phyloP scores from a whole-genome alignment of 2,888 invertebrate species.

The Plagiodera versicolora region DNA sequence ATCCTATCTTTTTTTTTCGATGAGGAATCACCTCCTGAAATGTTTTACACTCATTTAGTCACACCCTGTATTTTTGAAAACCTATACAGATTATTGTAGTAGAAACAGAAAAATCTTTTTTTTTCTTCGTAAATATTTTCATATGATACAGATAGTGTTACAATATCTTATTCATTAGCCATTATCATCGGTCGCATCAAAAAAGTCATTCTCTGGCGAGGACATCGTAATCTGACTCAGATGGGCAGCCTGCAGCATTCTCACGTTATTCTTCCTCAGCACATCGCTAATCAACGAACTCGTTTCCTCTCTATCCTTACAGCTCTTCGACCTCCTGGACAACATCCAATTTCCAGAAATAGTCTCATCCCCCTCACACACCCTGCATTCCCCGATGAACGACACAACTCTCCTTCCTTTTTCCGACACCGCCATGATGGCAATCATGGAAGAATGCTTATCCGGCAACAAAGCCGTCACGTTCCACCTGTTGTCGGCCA shows the following conservation, averaged over 20 bases:
- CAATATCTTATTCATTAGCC: too few species aligned
- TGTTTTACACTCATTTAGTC: too few species aligned
- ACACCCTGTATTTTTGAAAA: too few species aligned
- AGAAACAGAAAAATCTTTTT: too few species aligned
- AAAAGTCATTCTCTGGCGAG: not conserved
- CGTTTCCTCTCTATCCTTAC: constrained; percentile 45
- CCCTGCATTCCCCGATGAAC: constrained; percentile 48
- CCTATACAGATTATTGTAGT: too few species aligned
- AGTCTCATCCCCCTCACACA: constrained; percentile 45
- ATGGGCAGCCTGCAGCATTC: constrained; percentile 31
- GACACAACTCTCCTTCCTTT: constrained; percentile 41
- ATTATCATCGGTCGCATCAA: too few species aligned
- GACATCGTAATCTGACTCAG: constrained; percentile 15
- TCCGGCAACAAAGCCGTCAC: constrained; percentile 42
- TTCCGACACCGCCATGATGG: constrained; percentile 39
- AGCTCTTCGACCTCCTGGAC: constrained; percentile 43
- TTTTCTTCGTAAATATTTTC: too few species aligned
- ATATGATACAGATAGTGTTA: too few species aligned
- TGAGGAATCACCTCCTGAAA: too few species aligned
- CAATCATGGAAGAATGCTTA: constrained; percentile 39
- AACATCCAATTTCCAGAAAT: constrained; percentile 49
- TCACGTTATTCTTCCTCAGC: constrained; percentile 41
- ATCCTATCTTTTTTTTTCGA: too few species aligned
- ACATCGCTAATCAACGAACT: constrained; percentile 44
- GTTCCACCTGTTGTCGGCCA: constrained; percentile 42